phyloP scores from a whole-genome alignment of 2,797 vertebrate species.

The Chaetodon trifasciatus region DNA sequence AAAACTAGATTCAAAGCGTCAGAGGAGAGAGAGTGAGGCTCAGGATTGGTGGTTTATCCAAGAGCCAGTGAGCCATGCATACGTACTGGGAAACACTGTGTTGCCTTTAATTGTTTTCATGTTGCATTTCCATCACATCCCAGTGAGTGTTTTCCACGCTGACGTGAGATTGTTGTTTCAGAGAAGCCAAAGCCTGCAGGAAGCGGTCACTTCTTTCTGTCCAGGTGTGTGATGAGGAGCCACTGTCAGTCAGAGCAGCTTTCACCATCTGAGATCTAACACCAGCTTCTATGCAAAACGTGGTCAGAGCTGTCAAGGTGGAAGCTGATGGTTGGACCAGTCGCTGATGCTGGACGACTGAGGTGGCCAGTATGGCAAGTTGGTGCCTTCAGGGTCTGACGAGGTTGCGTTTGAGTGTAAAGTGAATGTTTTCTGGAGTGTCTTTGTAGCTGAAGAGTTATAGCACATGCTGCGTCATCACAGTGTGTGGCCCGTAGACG shows the following conservation, averaged over 20 bases:
- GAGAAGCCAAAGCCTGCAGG: not conserved
- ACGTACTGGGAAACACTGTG: conserved; percentile 20
- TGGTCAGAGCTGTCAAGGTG: not conserved
- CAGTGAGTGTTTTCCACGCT: not conserved
- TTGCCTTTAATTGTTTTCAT: conserved; percentile 46
- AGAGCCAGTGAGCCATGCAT: not conserved
- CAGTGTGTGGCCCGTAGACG: not conserved
- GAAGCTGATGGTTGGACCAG: not conserved
- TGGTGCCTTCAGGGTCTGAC: not conserved
- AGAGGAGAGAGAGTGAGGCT: not conserved
- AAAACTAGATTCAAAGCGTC: not conserved
- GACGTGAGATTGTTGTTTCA: not conserved
- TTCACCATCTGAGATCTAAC: not conserved
- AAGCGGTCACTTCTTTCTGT: not conserved
- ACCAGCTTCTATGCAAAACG: not conserved
- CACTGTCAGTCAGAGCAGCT: not conserved
- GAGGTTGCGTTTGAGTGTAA: not conserved
- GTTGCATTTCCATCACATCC: conserved; percentile 25
- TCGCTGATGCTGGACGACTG: not conserved
- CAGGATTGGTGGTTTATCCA: not conserved
- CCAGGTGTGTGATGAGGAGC: conserved; percentile 3
- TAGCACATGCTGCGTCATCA: not conserved
- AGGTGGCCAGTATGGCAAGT: not conserved
- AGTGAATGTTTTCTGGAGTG: not conserved
- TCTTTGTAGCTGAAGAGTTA: too few relatives aligned